A percentile compares a stretch with the other conserved stretches of the same genome.
Evolutionary conservation across 2,888 invertebrate species (phyloP).

Genomic region (Hydropsyche betteni): DNA sequence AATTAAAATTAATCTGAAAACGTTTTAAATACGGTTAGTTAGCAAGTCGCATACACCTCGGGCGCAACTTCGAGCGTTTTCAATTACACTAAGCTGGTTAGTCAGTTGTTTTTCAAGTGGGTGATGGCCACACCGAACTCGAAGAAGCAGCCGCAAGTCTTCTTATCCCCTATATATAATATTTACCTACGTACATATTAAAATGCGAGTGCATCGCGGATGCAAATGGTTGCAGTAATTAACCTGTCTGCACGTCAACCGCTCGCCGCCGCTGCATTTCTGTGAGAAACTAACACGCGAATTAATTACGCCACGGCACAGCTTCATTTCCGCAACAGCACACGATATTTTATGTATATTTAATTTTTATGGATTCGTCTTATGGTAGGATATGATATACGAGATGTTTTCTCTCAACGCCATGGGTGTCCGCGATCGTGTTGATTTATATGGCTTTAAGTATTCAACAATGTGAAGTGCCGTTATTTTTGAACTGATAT

Average conservation of each 20-base stretch:
- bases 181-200: not conserved
- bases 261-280: constrained; percentile 30
- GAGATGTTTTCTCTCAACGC: not conserved
- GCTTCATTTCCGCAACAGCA: constrained; percentile 32
- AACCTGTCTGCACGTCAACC: constrained; percentile 49
- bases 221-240: constrained; percentile 50
- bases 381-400: not conserved
- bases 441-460: not conserved
- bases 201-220: constrained; percentile 27
- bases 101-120: constrained; percentile 21
- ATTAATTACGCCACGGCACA: constrained; percentile 42
- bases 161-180: constrained; percentile 6
- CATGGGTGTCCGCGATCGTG: not conserved
- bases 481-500: too few relatives aligned
- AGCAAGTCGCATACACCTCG: not conserved
- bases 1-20: too few relatives aligned
- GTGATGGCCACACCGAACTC: constrained; percentile 12
- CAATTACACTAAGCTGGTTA: constrained; percentile 10
- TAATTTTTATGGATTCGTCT: constrained; percentile 17
- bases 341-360: not conserved
- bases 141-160: constrained; percentile 9
- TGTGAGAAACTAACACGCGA: constrained; percentile 49
- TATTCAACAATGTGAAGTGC: too few relatives aligned
- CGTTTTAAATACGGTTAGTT: too few relatives aligned
- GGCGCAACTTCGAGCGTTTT: constrained; percentile 21